Evolutionary conservation across 2,888 invertebrate species (phyloP), one percentile per base, ranked within the genome.

Genomic region (Pseudolycoriella hygida): DNA sequence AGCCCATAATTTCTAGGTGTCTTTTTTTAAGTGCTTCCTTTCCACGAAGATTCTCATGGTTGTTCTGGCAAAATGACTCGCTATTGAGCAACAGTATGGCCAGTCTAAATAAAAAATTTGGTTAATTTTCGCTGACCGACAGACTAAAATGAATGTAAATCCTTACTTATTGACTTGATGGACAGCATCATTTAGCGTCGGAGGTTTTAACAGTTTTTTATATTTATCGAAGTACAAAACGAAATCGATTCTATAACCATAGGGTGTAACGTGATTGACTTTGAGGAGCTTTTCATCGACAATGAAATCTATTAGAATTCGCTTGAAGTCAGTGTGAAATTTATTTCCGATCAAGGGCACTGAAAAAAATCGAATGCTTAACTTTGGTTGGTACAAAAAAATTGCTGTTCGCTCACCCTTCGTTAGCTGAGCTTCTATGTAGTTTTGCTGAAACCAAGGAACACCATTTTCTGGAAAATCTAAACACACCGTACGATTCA

Each of bases 391-490:
- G 3, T 17, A 40, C 12, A 5, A 14, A 34, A 14, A 34, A 14
- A 5, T 6, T 10, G 14, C n/a, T 43, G 30, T 20, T n/a, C 38
- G 49, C 52, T 52, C 61, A 71, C 71, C 59, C 55, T 62, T 62
- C 47, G 62, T 61, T 31, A 66, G 56, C 45, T 67, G 61, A 43
- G 72, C 69, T 51, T 73, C 65, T 39, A 74, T 64, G 50, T 70
- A 76, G 52, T 73, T 73, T 51, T 73, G 68, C 55, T 77, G 77
- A 55, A 78, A 77, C 77, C 77, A 77, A 1, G 77, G 77, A 5
- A 77, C 66, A 56, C 72, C 71, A 11, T 67, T 60, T 56, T 76
- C 71, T 0, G 77, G 77, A 56, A 72, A 69, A 56, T 77, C 77
- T 40, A 78, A 59, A 53, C 77, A 76, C 15, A 77, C 73, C 1